These are phyloP conservation scores for Pocillopora damicornis DNA, from an alignment of 64 coral and sea anemone species.

Conservation along the genomic window DNA sequence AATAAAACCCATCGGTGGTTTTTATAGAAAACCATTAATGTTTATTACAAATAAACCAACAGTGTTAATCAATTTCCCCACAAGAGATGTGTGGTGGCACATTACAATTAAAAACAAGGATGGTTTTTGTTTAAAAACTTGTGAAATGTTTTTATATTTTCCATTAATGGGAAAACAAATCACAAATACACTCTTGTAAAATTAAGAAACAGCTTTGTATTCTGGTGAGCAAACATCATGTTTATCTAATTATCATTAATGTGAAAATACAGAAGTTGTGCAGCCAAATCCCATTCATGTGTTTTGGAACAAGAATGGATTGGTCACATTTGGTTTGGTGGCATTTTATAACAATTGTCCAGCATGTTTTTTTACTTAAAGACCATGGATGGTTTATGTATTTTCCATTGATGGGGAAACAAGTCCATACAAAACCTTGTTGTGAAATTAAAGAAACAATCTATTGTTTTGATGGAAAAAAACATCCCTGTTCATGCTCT, in stretches of 20 bases:
- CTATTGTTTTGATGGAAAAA: constrained; percentile 12
- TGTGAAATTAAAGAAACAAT: constrained; percentile 22
- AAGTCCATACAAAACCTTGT: background rate
- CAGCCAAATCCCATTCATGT: constrained; percentile 7
- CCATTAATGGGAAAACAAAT: constrained; percentile 24
- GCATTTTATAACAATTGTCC: constrained; percentile 4
- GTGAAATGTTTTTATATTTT: constrained; percentile 4
- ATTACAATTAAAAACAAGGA: constrained; percentile 7
- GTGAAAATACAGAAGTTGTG: constrained; percentile 10
- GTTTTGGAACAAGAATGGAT: constrained; percentile 14
- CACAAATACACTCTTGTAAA: constrained; percentile 16
- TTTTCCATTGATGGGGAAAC: constrained; percentile 12
- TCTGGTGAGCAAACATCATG: constrained; percentile 7
- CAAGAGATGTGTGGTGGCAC: constrained; percentile 8
- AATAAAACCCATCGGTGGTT: too few relatives aligned
- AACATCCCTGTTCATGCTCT: constrained; percentile 9
- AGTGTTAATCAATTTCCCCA: constrained; percentile 16
- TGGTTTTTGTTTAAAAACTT: constrained; percentile 7
- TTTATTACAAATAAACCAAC: background rate
- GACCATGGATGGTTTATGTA: constrained; percentile 14
- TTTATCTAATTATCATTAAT: constrained; percentile 3
- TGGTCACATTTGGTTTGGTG: constrained; percentile 8
- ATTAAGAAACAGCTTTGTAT: constrained; percentile 5
- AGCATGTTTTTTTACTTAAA: constrained; percentile 13
- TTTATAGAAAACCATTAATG: background rate